These are phyloP conservation scores for Eulimnadia texana DNA, from an alignment of 1,140 invertebrate species.

Conservation along the genomic window DNA sequence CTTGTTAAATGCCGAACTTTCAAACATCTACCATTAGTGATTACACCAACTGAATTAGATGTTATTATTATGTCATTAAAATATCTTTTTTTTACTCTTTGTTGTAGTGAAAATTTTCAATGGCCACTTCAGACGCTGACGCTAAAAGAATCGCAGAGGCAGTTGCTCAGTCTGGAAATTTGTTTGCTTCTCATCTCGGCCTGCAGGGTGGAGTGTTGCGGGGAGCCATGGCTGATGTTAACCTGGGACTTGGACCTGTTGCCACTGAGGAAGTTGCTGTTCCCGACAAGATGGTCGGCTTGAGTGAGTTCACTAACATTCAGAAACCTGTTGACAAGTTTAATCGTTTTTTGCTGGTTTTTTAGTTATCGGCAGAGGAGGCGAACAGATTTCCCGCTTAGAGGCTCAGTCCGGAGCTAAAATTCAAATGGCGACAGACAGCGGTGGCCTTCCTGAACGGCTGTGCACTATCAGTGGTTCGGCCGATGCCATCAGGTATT, in stretches of 20 bases:
- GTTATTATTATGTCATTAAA: no score
- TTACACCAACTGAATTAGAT: no score
- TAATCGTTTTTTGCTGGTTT: no score
- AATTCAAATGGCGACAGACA: conserved; percentile 90
- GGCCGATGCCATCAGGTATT: conserved; percentile 64
- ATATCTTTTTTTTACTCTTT: no score
- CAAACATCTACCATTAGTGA: no score
- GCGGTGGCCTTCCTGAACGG: conserved; percentile 64
- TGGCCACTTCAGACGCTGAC: conserved; percentile 28
- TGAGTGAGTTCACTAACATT: conserved; percentile 60
- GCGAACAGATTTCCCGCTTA: conserved; percentile 87
- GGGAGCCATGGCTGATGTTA: conserved; percentile 3
- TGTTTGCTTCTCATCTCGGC: conserved; percentile 21
- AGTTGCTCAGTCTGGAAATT: conserved; percentile 8
- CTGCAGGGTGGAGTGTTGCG: not conserved
- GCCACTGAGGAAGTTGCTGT: conserved; percentile 74
- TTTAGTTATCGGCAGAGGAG: conserved; percentile 78
- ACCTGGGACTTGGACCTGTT: conserved; percentile 37
- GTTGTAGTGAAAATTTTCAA: not conserved
- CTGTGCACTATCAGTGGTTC: conserved; percentile 81
- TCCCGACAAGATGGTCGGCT: conserved; percentile 83
- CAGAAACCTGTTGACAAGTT: no score
- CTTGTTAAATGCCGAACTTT: not conserved
- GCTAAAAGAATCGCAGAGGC: conserved; percentile 33
- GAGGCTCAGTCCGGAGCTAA: conserved; percentile 92